Evolutionary conservation across 1,140 invertebrate genomes (phyloP), one percentile per base, ranked within the genome.

Genomic region (Charaxes varanes): DNA sequence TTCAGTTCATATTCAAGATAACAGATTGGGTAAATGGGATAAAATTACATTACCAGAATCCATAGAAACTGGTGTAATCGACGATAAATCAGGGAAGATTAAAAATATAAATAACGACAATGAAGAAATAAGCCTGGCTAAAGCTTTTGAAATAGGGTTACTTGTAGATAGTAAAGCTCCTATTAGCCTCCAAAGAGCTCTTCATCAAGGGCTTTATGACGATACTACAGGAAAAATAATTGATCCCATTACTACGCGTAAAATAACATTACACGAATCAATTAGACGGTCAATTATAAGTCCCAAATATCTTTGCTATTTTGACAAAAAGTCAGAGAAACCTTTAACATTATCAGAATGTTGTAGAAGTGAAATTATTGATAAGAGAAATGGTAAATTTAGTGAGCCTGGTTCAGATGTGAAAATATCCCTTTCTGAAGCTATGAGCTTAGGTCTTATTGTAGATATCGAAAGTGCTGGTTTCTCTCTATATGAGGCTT

Each of bases 131-230:
- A 88, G 89, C n/a, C 78, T 97, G 13, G 87, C 87, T 28, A 90
- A 95, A 73, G 94, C 94, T 2, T 92, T 95, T 49, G 90, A 94
- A 63, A 86, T 89, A 38, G 93, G 93, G 30, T 86, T 95, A 26
- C 86, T 96, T 7, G 86, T 93, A 40, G 94, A 96, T 66, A 92
- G 89, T 42, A 91, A 91, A 76, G 90, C 91, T 2, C 88, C 93
- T 0, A 87, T 96, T n/a, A 95, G 94, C 3, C 66, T 97, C 16
- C 95, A 96, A 65, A 86, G 92, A 70, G 92, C 93, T 1, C 90
- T 97, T 27, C 93, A 95, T 72, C 92, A 95, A 81, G 94, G 94
- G 2, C 76, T 95, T 0, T 96, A 96, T 63, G 90, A 94, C 54
- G 91, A 93, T 34, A 84, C 86, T 34, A 90, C 88, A 1, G 93